These are phyloP conservation scores for Sipunculus nudus DNA, from an alignment of 2,888 invertebrate species.

Conservation along the genomic window DNA sequence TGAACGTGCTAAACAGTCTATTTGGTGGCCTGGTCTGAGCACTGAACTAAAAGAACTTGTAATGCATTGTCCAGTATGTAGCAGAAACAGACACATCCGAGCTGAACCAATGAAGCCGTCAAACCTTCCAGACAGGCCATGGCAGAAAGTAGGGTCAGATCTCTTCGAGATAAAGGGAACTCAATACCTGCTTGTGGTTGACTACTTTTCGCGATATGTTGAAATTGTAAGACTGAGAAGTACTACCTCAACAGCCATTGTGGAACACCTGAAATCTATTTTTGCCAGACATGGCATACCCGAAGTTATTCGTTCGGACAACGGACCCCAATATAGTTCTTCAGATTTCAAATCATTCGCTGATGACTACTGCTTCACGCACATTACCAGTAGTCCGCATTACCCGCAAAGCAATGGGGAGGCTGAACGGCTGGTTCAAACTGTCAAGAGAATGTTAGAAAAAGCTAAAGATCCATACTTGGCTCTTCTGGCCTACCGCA, in stretches of 20 bases:
- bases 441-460: not conserved
- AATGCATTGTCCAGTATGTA: conserved; percentile 24
- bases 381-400: conserved; percentile 2
- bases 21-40: conserved; percentile 36
- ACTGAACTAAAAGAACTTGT: conserved; percentile 20
- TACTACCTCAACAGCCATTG: not conserved
- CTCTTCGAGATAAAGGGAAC: conserved; percentile 25
- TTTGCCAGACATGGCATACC: not conserved
- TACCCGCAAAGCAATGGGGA: conserved; percentile 5
- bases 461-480: not conserved
- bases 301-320: not conserved
- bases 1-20: conserved; percentile 7
- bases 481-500: conserved; percentile 6
- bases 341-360: conserved; percentile 3
- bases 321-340: not conserved
- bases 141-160: conserved; percentile 34
- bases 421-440: conserved; percentile 9
- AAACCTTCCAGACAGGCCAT: conserved; percentile 29
- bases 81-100: conserved; percentile 16
- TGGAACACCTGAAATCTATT: not conserved
- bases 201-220: conserved; percentile 30
- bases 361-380: not conserved
- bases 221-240: not conserved
- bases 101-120: conserved; percentile 31
- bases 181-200: conserved; percentile 25